phyloP scores from a whole-genome alignment of 2,113 vertebrate species.

The Odocoileus virginianus region DNA sequence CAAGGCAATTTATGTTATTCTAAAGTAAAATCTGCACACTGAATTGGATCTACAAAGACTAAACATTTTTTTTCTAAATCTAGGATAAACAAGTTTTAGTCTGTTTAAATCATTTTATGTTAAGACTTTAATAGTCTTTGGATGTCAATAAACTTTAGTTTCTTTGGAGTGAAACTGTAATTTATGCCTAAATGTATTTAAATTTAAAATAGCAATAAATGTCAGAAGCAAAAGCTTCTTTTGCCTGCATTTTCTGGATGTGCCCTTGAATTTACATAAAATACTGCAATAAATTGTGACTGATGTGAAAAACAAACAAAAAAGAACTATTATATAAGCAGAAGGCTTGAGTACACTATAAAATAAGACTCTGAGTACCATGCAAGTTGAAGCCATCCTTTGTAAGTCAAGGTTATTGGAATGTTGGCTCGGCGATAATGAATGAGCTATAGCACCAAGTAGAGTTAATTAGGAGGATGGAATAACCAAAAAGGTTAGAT shows the following conservation, averaged over 20 bases:
- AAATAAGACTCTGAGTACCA: background rate
- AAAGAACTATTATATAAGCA: conserved; percentile 4
- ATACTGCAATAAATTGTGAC: background rate
- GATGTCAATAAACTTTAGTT: conserved; percentile 39
- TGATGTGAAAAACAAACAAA: conserved; percentile 44
- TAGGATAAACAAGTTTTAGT: conserved; percentile 35
- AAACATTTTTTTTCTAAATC: conserved; percentile 42
- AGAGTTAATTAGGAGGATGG: background rate
- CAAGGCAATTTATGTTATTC: conserved; percentile 54
- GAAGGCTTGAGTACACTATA: background rate
- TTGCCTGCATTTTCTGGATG: background rate
- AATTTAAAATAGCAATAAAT: conserved; percentile 56
- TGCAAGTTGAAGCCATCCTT: background rate
- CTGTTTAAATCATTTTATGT: conserved; percentile 51
- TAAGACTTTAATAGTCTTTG: conserved; percentile 53
- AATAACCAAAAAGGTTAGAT: background rate
- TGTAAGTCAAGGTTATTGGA: background rate
- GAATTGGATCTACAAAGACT: conserved; percentile 23
- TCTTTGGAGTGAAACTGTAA: conserved; percentile 44
- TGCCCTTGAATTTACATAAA: conserved; percentile 40
- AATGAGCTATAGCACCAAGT: background rate
- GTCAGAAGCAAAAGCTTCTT: conserved; percentile 43
- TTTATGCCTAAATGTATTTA: conserved; percentile 41
- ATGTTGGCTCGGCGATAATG: background rate
- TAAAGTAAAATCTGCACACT: conserved; percentile 52